A percentile compares a stretch with the other conserved stretches of the same genome.
Evolutionary conservation across 2,888 invertebrate species (phyloP).

Genomic region (Pristionchus arcanus): DNA sequence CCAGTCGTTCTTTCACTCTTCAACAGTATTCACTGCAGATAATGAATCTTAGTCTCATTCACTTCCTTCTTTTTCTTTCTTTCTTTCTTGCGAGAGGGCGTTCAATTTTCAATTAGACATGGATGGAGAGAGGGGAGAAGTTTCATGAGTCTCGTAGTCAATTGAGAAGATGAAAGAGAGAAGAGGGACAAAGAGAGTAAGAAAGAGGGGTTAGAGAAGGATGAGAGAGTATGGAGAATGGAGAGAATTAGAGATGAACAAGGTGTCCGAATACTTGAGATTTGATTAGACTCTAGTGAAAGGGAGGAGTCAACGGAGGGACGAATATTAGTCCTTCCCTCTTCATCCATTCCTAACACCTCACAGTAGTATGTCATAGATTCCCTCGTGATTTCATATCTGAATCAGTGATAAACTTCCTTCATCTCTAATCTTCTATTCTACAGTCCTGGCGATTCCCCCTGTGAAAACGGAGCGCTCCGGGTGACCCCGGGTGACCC

Average conservation of each 20-base stretch:
- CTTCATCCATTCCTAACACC: slow-evolving; percentile 39
- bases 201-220: not conserved
- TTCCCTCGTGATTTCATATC: not conserved
- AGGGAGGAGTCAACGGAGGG: slow-evolving; percentile 20
- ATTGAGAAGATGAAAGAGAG: slow-evolving; percentile 39
- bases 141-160: slow-evolving; percentile 40
- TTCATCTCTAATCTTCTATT: not conserved
- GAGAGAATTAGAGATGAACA: slow-evolving; percentile 24
- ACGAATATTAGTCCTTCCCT: slow-evolving; percentile 20
- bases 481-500: no score
- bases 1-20: not conserved
- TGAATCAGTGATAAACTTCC: slow-evolving; percentile 25
- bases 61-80: slow-evolving; percentile 25
- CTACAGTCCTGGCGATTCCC: no score
- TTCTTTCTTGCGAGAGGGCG: not conserved
- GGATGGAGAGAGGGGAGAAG: slow-evolving; percentile 11
- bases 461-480: no score
- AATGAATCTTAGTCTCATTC: not conserved
- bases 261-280: slow-evolving; percentile 51
- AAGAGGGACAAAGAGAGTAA: not conserved
- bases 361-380: not conserved
- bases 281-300: slow-evolving; percentile 49
- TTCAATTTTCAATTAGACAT: slow-evolving; percentile 43
- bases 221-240: slow-evolving; percentile 7
- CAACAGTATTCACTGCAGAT: not conserved